Conservation (phyloP, 2,888 invertebrate genomes). For the Plemyria rubiginata region DNA sequence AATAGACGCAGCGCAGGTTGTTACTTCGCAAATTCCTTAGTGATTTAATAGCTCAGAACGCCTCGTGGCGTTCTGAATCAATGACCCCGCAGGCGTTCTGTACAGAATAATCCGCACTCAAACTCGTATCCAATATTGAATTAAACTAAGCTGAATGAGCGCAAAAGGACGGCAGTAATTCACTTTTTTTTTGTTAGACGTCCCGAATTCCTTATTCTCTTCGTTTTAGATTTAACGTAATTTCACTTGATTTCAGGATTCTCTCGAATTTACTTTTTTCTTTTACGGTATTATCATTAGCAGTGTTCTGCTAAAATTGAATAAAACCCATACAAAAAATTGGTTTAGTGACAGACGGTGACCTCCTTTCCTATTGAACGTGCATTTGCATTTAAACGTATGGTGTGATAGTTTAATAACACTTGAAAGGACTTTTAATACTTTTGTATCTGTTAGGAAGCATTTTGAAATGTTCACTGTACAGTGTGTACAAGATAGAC, state of each 20-base stretch:
- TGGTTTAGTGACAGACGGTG: not conserved
- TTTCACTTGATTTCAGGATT: conserved; percentile 64
- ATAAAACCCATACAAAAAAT: not conserved
- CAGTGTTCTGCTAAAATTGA: conserved; percentile 23
- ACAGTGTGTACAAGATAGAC: too few species aligned
- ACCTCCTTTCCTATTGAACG: not conserved
- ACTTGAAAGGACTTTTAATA: too few species aligned
- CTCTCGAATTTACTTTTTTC: conserved; percentile 53
- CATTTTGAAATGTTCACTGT: too few species aligned
- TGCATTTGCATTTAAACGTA: not conserved
- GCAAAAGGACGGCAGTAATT: conserved; percentile 53
- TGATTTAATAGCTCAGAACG: not conserved
- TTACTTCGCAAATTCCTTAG: not conserved
- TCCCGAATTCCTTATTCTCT: conserved; percentile 47
- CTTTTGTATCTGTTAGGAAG: too few species aligned
- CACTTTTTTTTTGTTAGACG: conserved; percentile 49
- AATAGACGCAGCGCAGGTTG: too few species aligned
- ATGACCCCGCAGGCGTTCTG: conserved; percentile 18
- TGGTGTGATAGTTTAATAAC: not conserved
- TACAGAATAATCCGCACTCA: conserved; percentile 40
- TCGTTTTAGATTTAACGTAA: conserved; percentile 59
- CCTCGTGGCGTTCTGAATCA: not conserved
- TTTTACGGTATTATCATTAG: conserved; percentile 43
- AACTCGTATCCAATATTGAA: conserved; percentile 46
- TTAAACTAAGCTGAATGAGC: conserved; percentile 53